Conservation (phyloP, 2,888 invertebrate species). For the Zeuzera pyrina region DNA sequence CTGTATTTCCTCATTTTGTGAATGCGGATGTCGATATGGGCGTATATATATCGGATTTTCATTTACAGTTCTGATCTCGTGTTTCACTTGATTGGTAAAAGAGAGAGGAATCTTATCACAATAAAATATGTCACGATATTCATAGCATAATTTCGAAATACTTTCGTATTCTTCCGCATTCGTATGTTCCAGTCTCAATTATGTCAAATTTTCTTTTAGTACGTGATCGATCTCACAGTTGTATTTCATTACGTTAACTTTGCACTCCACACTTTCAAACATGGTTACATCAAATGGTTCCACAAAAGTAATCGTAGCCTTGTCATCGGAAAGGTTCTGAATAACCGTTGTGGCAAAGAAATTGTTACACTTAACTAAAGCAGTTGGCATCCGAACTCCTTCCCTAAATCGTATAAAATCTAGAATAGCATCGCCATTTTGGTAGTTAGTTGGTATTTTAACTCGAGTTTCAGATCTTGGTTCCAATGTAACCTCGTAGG, state of each 20-base stretch:
- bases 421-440: slow-evolving; percentile 9
- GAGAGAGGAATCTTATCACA: too few relatives aligned
- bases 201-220: background rate
- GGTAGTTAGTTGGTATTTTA: slow-evolving; percentile 1
- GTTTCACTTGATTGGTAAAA: too few relatives aligned
- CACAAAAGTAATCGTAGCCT: background rate
- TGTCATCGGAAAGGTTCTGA: slow-evolving; percentile 5
- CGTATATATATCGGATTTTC: too few relatives aligned
- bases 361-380: slow-evolving; percentile 10
- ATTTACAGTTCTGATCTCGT: too few relatives aligned
- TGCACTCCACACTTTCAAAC: background rate
- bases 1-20: too few relatives aligned
- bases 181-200: slow-evolving; percentile 11
- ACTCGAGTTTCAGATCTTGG: background rate
- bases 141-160: too few relatives aligned
- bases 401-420: slow-evolving; percentile 8
- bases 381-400: slow-evolving; percentile 10
- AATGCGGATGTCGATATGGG: too few relatives aligned
- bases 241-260: too few relatives aligned
- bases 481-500: background rate
- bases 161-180: too few relatives aligned
- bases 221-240: background rate
- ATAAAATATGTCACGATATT: too few relatives aligned
- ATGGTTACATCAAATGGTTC: background rate
- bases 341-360: slow-evolving; percentile 9